Conservation (phyloP, 2,113 vertebrate species). For the Choloepus hoffmanni region DNA sequence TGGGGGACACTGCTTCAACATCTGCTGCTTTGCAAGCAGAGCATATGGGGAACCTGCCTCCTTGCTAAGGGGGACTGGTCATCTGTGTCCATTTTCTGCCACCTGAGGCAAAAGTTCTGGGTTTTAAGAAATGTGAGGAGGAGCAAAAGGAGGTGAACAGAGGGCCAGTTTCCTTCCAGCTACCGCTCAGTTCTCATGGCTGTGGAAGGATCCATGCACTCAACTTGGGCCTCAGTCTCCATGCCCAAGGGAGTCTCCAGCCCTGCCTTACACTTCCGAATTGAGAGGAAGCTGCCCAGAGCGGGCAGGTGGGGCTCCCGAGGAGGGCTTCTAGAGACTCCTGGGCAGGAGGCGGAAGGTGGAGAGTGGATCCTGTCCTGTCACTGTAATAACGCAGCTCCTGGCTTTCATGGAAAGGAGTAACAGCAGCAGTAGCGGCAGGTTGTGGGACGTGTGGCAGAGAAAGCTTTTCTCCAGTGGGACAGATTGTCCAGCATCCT, state of each 20-base stretch:
- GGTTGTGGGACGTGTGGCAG: neutral
- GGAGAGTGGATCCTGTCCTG: neutral
- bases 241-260: neutral
- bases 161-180: neutral
- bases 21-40: neutral
- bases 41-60: accelerated
- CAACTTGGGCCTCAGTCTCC: neutral
- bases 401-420: neutral
- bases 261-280: neutral
- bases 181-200: neutral
- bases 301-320: neutral
- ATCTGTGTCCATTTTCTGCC: neutral
- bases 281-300: neutral
- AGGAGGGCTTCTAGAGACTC: neutral
- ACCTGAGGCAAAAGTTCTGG: neutral
- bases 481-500: neutral
- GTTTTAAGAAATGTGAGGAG: neutral
- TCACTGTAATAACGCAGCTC: neutral
- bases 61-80: neutral
- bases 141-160: neutral
- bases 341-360: neutral
- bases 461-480: neutral
- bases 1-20: neutral
- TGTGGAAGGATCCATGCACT: neutral
- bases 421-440: neutral